phyloP scores from a whole-genome alignment of 2,113 vertebrate genomes.

The Phyllopteryx taeniolatus region DNA sequence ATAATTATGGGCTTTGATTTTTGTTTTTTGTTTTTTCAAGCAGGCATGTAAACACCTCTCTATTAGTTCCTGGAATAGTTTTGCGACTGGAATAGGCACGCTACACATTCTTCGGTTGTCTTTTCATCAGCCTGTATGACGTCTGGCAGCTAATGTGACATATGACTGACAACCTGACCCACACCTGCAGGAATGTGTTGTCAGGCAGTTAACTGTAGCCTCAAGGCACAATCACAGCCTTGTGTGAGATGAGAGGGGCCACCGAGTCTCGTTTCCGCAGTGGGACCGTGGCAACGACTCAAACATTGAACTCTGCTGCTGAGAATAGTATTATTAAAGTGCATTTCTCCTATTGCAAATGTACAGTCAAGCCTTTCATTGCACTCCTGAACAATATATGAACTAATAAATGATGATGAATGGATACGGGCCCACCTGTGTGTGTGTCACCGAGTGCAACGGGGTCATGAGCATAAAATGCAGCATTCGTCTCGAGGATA shows the following conservation, averaged over 20 bases:
- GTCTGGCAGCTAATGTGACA: constrained; percentile 18
- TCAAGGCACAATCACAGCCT: constrained; percentile 39
- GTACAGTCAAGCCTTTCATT: constrained; percentile 6
- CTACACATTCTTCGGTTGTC: neutral
- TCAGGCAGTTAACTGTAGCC: constrained; percentile 41
- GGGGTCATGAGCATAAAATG: constrained; percentile 7
- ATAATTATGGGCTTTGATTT: constrained; percentile 7
- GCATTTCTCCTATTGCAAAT: constrained; percentile 29
- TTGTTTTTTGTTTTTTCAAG: neutral
- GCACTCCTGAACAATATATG: neutral
- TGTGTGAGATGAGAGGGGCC: constrained; percentile 37
- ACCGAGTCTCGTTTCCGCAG: constrained; percentile 42
- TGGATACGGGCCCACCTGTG: neutral
- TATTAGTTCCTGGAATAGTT: neutral
- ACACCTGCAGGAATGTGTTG: constrained; percentile 34
- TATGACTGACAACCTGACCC: constrained; percentile 47
- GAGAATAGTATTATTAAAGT: neutral
- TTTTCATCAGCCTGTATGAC: constrained; percentile 2
- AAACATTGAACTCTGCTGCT: constrained; percentile 34
- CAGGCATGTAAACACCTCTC: neutral
- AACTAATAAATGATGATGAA: neutral
- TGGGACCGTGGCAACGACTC: constrained; percentile 29
- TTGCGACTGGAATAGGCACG: neutral
- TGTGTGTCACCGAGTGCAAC: neutral
- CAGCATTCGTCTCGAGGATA: constrained; percentile 15